Evolutionary conservation across 2,113 vertebrate genomes (phyloP), one percentile per base, ranked within the genome.

Genomic region (Ceyx melanurus): DNA sequence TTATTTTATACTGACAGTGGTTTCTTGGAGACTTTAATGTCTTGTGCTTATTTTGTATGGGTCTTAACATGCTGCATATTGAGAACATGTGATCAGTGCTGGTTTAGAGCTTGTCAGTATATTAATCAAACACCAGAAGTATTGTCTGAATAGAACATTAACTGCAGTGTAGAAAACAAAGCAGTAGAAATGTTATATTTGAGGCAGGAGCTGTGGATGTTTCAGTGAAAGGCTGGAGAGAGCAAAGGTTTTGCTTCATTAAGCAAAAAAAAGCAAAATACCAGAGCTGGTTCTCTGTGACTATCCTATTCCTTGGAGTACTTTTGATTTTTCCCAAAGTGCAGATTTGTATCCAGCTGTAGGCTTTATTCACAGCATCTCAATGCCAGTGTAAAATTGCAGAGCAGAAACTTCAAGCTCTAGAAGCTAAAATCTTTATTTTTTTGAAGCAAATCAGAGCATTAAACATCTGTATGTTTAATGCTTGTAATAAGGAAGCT

Each of bases 241-340:
- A 92, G 35, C 29, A 88, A 82, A 86, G 15, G 46, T 89, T 95
- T 87, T 58, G 48, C 53, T 92, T 87, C 29, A 28, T 75, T 89
- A 73, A 68, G 29, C 64, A 37, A 15, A 53, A 75, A 48, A 87
- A 85, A 79, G 33, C 81, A 94, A 76, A 58, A n/a, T 43, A 50
- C 31, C 29, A 0, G 3, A 18, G 13, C 46, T 70, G 31, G 17
- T 85, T 92, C 37, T 73, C 26, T 60, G 66, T 1, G 6, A 46
- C 53, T 79, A 0, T 67, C 26, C 21, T 88, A 51, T 85, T 92
- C 77, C 71, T 90, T 79, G 71, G 86, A 82, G 78, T 79, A 29
- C 74, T 82, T 75, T 28, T 79, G 86, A 65, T 71, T 93, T 83
- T 67, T 67, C 58, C 87, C 33, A 10, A n/a, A 66, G 54, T 73